Conservation (phyloP, 64 coral and sea anemone species). For the Pocillopora damicornis region DNA sequence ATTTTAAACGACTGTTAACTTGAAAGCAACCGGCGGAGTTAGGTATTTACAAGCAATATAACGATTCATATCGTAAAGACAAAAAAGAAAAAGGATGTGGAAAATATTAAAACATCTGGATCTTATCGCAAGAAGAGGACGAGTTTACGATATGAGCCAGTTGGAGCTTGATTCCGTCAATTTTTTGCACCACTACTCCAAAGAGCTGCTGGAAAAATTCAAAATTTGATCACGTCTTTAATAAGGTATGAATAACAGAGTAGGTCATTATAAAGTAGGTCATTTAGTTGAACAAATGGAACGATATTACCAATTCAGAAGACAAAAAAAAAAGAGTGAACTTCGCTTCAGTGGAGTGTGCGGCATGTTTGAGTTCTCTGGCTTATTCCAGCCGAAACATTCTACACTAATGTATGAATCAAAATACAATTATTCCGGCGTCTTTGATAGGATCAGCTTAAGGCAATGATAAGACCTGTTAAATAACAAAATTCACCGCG, state of each 20-base stretch:
- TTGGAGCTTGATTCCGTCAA: not conserved
- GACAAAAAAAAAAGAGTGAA: too few species aligned
- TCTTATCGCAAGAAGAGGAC: not conserved
- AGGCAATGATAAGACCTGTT: not conserved
- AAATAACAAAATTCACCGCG: not conserved
- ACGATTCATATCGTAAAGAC: not conserved
- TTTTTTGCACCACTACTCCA: not conserved
- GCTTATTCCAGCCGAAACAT: not conserved
- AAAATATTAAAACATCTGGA: constrained; percentile 10
- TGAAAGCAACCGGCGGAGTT: not conserved
- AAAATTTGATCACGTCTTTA: too few species aligned
- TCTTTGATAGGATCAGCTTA: not conserved
- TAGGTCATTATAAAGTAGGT: too few species aligned
- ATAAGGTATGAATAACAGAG: too few species aligned
- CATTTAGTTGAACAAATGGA: too few species aligned
- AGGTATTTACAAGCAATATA: not conserved
- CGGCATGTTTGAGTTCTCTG: not conserved
- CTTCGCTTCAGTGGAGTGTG: not conserved
- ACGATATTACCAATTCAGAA: too few species aligned
- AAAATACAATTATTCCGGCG: not conserved
- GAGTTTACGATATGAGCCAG: not conserved
- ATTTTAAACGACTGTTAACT: not conserved
- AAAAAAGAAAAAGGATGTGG: not conserved
- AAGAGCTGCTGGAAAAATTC: too few species aligned
- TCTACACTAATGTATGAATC: not conserved